Conservation (phyloP, 2,113 vertebrate species). For the Nematolebias whitei region DNA sequence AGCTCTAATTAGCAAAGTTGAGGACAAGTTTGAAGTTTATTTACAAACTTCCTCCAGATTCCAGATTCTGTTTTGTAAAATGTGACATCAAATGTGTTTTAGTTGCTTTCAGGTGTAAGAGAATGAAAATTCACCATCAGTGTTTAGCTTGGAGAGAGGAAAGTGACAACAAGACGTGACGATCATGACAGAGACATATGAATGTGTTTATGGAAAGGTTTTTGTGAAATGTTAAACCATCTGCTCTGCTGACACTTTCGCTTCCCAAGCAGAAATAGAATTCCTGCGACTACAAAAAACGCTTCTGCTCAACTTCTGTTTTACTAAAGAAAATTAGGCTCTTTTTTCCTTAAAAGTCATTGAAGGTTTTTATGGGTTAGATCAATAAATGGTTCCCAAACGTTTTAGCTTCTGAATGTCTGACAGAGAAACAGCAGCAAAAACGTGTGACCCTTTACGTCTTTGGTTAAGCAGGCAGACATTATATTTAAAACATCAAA, state of each 20-base stretch:
- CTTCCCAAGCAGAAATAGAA: conserved; percentile 18
- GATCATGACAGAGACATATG: conserved; percentile 2
- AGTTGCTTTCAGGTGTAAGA: background rate
- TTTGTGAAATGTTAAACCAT: background rate
- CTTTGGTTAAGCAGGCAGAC: too few species aligned
- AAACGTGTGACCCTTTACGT: too few species aligned
- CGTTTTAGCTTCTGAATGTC: background rate
- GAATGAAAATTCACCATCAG: conserved; percentile 4
- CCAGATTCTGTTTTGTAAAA: background rate
- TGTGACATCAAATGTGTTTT: conserved; percentile 8
- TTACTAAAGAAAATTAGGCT: too few species aligned
- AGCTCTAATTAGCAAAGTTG: conserved; percentile 7
- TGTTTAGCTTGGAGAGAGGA: conserved; percentile 1
- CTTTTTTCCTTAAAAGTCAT: too few species aligned
- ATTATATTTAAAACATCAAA: too few species aligned
- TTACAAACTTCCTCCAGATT: conserved; percentile 6
- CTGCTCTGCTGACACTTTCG: background rate
- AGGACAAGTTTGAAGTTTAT: background rate
- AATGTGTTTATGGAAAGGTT: background rate
- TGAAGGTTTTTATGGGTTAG: too few species aligned
- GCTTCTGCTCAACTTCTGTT: conserved; percentile 8
- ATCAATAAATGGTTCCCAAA: background rate
- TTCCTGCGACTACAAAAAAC: conserved; percentile 17
- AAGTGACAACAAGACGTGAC: conserved; percentile 20
- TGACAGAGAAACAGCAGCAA: too few species aligned